Conservation (phyloP, 1,140 invertebrate species). For the Zaprionus gabonicus region DNA sequence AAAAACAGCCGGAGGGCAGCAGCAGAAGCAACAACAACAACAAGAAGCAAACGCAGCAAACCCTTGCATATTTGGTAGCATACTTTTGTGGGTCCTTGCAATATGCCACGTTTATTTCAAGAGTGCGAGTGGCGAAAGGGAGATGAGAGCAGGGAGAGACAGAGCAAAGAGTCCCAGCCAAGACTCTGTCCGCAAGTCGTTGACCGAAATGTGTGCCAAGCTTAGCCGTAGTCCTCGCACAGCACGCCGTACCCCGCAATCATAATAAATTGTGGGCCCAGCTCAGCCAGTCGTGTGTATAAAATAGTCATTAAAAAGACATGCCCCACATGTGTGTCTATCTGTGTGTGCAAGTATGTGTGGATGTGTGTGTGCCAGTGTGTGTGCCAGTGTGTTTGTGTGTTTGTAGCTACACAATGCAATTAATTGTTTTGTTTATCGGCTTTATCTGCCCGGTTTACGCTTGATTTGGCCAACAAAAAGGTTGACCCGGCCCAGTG, state of each 20-base stretch:
- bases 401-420: constrained; percentile 54
- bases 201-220: constrained; percentile 47
- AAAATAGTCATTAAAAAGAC: constrained; percentile 79
- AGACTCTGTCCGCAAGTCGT: constrained; percentile 30
- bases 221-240: constrained; percentile 3
- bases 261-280: constrained; percentile 72
- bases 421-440: constrained; percentile 83
- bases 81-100: constrained; percentile 30
- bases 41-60: constrained; percentile 7
- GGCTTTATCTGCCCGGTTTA: constrained; percentile 73
- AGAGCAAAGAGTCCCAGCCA: neutral
- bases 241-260: constrained; percentile 38
- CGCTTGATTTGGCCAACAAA: constrained; percentile 72
- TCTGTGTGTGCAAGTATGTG: neutral
- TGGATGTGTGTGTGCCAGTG: neutral
- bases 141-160: too few relatives aligned
- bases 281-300: constrained; percentile 76
- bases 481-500: constrained; percentile 21
- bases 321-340: constrained; percentile 1
- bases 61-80: constrained; percentile 49
- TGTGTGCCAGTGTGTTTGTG: neutral
- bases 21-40: neutral
- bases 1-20: neutral
- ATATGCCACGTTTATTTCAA: constrained; percentile 15
- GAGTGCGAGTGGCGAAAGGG: neutral